Evolutionary conservation across 2,797 vertebrate genomes (phyloP), one percentile per base, ranked within the genome.

Genomic region (Chaunax sp.): DNA sequence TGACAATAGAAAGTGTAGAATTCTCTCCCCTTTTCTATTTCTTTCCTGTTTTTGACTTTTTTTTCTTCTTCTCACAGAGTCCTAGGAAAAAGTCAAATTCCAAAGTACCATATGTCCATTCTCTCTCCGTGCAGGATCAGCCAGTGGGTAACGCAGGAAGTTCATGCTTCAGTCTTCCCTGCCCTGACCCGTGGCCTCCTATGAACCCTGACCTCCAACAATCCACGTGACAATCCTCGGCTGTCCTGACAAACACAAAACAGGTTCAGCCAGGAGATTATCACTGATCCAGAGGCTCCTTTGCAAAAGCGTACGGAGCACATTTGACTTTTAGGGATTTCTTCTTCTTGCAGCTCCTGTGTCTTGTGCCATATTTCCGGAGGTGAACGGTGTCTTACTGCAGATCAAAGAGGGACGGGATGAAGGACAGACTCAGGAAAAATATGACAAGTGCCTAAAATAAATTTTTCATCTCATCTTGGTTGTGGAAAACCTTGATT

Each of bases 231-330:
- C 70, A 38, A 72, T 69, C 76, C 65, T 59, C 77, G 72, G 69
- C 86, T 89, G 84, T 87, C 88, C 80, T 38, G 74, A 82, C 47
- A 82, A 92, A 91, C 86, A 87, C 83, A 85, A 91, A 84, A 81
- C 86, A 91, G 89, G 69, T 86, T 86, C 69, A 64, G 68, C 38
- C 2, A 33, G 20, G 49, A 85, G 82, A 86, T 83, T 78, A 77
- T 69, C 73, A 23, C 75, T 75, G 70, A 89, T 82, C 78, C 72
- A 16, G 28, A 66, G 64, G 41, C 53, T 87, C 54, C 52, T 77
- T 82, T 49, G 60, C 61, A 59, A 55, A 85, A 69, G 60, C 47
- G 67, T 56, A 69, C 37, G 0, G 13, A 49, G 33, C 38, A 69
- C 69, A 49, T 78, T 74, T 81, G 43, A 62, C 49, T 84, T 82